These are phyloP conservation scores for Acleris cristana DNA, from an alignment of 2,888 invertebrate species.

Conservation along the genomic window DNA sequence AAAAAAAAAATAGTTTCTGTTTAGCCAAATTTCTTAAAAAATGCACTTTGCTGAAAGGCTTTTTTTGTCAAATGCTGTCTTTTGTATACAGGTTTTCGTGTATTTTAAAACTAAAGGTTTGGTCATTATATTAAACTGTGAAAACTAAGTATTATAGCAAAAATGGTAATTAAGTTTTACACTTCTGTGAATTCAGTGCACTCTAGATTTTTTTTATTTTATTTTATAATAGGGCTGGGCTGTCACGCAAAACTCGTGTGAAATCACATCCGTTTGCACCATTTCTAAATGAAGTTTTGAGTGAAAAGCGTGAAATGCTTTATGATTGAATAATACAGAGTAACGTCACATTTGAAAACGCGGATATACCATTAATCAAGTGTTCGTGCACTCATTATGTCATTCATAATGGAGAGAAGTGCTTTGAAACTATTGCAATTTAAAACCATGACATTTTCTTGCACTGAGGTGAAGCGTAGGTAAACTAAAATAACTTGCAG, in stretches of 20 bases:
- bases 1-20: no score
- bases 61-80: no score
- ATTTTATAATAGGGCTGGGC: constrained; percentile 1
- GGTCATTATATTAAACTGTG: no score
- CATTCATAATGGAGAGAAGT: constrained; percentile 13
- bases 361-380: constrained; percentile 31
- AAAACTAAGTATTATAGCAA: no score
- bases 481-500: neutral
- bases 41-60: no score
- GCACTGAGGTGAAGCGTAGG: neutral
- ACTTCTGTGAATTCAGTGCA: no score
- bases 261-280: constrained; percentile 24
- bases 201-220: neutral
- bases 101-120: no score
- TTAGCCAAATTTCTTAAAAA: no score
- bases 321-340: constrained; percentile 30
- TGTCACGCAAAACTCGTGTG: constrained; percentile 21
- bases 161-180: no score
- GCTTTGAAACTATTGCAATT: constrained; percentile 6
- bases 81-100: no score
- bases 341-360: constrained; percentile 29
- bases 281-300: constrained; percentile 25
- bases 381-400: constrained; percentile 17
- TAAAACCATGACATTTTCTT: neutral
- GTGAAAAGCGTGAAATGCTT: constrained; percentile 35